Conservation (phyloP, 2,113 vertebrate species). For the Ictidomys tridecemlineatus region DNA sequence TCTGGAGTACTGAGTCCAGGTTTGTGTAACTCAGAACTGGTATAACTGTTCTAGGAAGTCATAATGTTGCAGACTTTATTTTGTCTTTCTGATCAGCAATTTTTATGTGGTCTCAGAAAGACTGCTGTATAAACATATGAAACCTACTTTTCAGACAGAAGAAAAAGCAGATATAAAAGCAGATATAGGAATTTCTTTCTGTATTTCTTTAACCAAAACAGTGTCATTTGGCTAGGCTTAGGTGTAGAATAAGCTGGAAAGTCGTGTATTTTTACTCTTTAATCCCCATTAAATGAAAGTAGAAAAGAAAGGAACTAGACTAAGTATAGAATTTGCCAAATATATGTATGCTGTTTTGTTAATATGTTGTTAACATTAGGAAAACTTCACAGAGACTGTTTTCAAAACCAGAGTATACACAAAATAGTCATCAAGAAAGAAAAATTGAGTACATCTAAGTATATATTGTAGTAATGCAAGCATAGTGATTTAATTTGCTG, state of each 20-base stretch:
- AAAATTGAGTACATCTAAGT: not conserved
- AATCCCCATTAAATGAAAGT: not conserved
- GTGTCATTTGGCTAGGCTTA: not conserved
- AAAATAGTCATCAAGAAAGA: not conserved
- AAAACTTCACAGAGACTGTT: not conserved
- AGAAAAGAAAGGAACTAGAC: not conserved
- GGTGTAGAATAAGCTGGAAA: not conserved
- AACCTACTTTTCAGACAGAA: not conserved
- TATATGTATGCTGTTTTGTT: not conserved
- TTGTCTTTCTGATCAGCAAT: not conserved
- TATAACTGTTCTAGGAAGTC: not conserved
- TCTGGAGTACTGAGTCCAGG: not conserved
- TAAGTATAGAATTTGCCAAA: not conserved
- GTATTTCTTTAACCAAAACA: not conserved
- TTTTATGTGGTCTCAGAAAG: not conserved
- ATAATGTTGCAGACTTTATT: not conserved
- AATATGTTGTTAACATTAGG: not conserved
- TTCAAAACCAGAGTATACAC: not conserved
- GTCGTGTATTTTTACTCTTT: not conserved
- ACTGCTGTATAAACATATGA: not conserved
- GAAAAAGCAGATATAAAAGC: not conserved
- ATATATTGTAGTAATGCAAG: not conserved
- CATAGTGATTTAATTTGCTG: not conserved
- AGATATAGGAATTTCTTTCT: not conserved
- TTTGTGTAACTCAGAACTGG: accelerated